These are phyloP conservation scores for Varecia variegata DNA, from an alignment of 2,797 vertebrate genomes.

Conservation along the genomic window DNA sequence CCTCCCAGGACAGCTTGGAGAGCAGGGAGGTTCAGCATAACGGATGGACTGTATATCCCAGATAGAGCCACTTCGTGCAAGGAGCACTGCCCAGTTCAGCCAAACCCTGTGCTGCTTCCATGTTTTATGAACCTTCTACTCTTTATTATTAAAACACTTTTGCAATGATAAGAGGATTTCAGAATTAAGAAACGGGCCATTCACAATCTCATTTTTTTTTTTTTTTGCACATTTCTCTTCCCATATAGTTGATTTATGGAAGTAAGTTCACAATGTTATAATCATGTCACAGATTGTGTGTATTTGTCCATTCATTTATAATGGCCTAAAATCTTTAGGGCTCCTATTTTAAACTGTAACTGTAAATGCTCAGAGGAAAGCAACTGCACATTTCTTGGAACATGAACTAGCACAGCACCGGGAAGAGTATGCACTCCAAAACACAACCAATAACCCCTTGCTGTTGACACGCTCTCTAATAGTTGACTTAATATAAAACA, in stretches of 20 bases:
- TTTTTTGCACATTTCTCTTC: neutral
- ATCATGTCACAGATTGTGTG: neutral
- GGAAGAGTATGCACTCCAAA: neutral
- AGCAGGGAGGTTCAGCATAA: neutral
- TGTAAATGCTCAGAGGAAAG: neutral
- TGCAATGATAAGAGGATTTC: neutral
- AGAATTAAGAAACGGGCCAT: neutral
- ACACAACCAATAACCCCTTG: fast-evolving
- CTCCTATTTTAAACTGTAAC: neutral
- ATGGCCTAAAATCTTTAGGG: neutral
- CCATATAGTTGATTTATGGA: neutral
- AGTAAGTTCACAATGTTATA: neutral
- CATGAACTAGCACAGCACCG: neutral
- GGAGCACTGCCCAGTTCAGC: neutral
- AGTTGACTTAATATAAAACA: neutral
- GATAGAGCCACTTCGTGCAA: neutral
- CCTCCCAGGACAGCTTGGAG: neutral
- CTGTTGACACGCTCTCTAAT: neutral
- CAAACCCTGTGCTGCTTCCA: neutral
- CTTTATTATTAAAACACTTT: neutral
- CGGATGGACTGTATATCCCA: neutral
- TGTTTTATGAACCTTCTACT: neutral
- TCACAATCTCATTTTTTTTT: neutral
- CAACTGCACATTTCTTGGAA: neutral
- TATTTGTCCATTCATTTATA: neutral